Conservation (phyloP, 2,797 vertebrate genomes). For the Falco berigora region DNA sequence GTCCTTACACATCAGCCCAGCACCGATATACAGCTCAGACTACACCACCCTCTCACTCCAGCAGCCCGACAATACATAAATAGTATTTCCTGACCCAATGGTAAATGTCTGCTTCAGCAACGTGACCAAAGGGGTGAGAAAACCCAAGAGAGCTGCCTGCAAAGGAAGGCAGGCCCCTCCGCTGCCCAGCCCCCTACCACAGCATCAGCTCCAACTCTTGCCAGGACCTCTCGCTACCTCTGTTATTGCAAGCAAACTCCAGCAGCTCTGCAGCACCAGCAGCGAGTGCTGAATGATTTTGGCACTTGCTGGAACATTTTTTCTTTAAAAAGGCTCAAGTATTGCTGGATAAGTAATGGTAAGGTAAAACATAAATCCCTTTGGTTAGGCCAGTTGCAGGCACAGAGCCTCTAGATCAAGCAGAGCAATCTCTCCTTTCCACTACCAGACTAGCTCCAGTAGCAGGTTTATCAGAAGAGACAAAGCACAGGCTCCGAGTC, state of each 20-base stretch:
- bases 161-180: not conserved
- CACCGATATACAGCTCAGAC: fast-evolving
- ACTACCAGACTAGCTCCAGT: not conserved
- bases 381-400: not conserved
- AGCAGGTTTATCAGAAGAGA: not conserved
- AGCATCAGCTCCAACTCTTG: not conserved
- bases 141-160: not conserved
- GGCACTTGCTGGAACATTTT: not conserved
- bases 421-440: not conserved
- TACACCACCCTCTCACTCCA: not conserved
- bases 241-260: not conserved
- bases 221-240: not conserved
- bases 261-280: not conserved
- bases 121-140: not conserved
- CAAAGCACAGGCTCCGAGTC: not conserved
- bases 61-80: not conserved
- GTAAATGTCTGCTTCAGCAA: not conserved
- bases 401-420: not conserved
- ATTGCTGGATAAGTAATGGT: not conserved
- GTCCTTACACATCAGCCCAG: not conserved
- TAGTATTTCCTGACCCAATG: not conserved
- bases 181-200: not conserved
- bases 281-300: not conserved
- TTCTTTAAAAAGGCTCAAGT: not conserved
- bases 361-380: not conserved